Conservation (phyloP, 2,797 vertebrate genomes). For the Coreius guichenoti region DNA sequence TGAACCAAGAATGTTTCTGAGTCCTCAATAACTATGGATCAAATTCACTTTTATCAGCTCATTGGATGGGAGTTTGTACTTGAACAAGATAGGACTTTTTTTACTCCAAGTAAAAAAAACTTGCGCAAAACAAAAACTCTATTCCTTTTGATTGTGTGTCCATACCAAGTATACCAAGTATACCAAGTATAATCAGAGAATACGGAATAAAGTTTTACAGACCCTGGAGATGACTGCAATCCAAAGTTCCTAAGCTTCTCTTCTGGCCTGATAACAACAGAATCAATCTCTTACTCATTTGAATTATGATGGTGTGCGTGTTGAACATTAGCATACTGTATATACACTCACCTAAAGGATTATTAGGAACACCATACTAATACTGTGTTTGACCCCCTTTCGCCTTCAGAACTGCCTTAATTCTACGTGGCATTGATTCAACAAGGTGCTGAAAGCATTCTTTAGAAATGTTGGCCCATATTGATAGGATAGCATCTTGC, state of each 20-base stretch:
- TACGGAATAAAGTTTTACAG: neutral
- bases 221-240: neutral
- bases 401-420: too few relatives aligned
- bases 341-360: too few relatives aligned
- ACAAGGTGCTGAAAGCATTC: too few relatives aligned
- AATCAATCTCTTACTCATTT: neutral
- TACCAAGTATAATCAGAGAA: neutral
- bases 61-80: neutral
- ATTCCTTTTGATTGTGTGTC: neutral
- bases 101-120: neutral
- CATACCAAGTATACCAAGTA: neutral
- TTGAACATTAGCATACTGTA: neutral
- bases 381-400: too few relatives aligned
- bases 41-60: neutral
- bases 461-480: too few relatives aligned
- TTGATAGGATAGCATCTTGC: too few relatives aligned
- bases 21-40: neutral
- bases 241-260: neutral
- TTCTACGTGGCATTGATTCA: too few relatives aligned
- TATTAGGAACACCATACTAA: too few relatives aligned
- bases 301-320: neutral
- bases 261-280: neutral
- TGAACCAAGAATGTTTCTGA: neutral
- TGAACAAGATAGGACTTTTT: neutral
- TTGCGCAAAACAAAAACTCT: too few relatives aligned